These are phyloP conservation scores for Brachyrhaphis roseni DNA, from an alignment of 2,797 vertebrate genomes.

Conservation along the genomic window DNA sequence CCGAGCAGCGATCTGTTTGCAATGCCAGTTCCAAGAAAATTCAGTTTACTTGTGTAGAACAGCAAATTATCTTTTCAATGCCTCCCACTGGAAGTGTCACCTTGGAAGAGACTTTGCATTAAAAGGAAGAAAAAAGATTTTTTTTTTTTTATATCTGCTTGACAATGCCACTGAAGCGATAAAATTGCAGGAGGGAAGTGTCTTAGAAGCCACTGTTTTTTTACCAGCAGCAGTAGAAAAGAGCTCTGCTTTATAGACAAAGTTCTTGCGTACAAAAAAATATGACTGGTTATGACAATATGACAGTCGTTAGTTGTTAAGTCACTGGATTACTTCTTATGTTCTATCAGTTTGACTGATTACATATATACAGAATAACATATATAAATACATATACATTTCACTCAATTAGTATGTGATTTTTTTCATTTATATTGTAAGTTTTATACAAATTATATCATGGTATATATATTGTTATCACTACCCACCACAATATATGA, in stretches of 20 bases:
- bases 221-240: constrained; percentile 14
- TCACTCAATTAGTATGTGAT: too few relatives aligned
- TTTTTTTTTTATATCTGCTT: constrained; percentile 22
- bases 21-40: constrained; percentile 9
- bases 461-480: too few relatives aligned
- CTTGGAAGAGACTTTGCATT: constrained; percentile 21
- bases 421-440: too few relatives aligned
- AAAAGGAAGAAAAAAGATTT: constrained; percentile 21
- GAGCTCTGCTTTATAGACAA: not conserved
- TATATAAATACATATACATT: too few relatives aligned
- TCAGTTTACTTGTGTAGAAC: constrained; percentile 10
- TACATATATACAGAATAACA: too few relatives aligned
- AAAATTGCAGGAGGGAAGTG: constrained; percentile 14
- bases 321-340: too few relatives aligned
- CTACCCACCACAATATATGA: too few relatives aligned
- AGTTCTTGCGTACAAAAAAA: not conserved
- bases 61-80: constrained; percentile 1
- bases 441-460: too few relatives aligned
- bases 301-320: too few relatives aligned
- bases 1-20: constrained; percentile 5
- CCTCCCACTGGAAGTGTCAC: constrained; percentile 29
- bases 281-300: not conserved
- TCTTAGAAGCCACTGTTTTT: constrained; percentile 5
- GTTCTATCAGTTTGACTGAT: too few relatives aligned
- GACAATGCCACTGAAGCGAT: constrained; percentile 3